Conservation (phyloP, 1,140 invertebrate genomes). For the Heliconius congener region DNA sequence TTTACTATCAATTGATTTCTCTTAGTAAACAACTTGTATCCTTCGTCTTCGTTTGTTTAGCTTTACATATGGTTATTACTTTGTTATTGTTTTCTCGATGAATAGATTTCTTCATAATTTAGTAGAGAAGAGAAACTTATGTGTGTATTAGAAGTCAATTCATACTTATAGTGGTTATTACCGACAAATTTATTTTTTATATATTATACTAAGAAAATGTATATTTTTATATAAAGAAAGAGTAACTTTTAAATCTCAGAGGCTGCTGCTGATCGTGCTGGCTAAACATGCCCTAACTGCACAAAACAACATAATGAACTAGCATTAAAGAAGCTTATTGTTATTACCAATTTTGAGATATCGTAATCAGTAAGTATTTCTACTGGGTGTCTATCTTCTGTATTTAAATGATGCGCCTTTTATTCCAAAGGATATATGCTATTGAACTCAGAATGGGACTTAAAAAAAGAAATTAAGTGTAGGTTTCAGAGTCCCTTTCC, state of each 20-base stretch:
- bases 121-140: too few relatives aligned
- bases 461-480: too few relatives aligned
- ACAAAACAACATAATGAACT: background rate
- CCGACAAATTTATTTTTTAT: background rate
- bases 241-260: background rate
- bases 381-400: too few relatives aligned
- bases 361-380: background rate
- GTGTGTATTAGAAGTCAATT: too few relatives aligned
- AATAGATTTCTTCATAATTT: background rate
- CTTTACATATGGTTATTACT: background rate
- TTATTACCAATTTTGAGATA: background rate
- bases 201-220: background rate
- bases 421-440: too few relatives aligned
- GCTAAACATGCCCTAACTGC: background rate
- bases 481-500: too few relatives aligned
- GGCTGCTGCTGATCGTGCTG: too few relatives aligned
- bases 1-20: conserved; percentile 7
- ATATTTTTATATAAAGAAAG: background rate
- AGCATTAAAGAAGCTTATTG: background rate
- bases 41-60: conserved; percentile 5
- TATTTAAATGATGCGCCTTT: too few relatives aligned
- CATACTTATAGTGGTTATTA: too few relatives aligned
- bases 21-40: conserved; percentile 1
- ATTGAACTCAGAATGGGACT: too few relatives aligned
- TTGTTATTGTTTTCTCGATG: background rate